A percentile compares a stretch with the other conserved stretches of the same genome.
Conservation (phyloP, 2,888 invertebrate genomes). For the Cybosia mesomella region DNA sequence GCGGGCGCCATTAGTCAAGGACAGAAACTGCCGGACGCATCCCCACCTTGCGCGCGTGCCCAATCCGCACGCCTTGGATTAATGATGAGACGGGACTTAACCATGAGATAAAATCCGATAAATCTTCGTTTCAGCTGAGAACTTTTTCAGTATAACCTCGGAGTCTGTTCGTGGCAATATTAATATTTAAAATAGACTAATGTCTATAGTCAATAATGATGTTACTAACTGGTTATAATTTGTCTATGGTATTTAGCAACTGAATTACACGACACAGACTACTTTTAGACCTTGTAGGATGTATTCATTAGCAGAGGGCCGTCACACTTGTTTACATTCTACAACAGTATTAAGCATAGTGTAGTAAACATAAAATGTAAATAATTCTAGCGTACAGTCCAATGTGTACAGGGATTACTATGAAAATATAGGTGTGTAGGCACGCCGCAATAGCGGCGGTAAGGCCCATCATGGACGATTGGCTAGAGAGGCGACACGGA, state of each 20-base stretch:
- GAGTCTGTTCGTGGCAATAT: neutral
- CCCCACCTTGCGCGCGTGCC: constrained; percentile 10
- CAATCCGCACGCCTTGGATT: constrained; percentile 36
- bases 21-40: constrained; percentile 34
- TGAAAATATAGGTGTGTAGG: neutral
- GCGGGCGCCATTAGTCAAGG: constrained; percentile 56
- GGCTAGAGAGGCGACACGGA: too few species aligned
- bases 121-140: constrained; percentile 41
- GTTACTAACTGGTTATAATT: too few species aligned
- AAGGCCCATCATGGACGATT: too few species aligned
- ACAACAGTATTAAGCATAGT: too few species aligned
- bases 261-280: too few species aligned
- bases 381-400: neutral
- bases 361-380: too few species aligned
- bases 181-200: too few species aligned
- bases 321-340: too few species aligned
- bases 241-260: too few species aligned
- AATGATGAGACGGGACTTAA: constrained; percentile 45
- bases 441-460: too few species aligned
- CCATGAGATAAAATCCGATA: constrained; percentile 50
- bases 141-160: neutral
- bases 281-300: too few species aligned
- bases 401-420: neutral
- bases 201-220: too few species aligned
- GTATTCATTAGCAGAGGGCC: neutral